These are phyloP conservation scores for Vanacampus margaritifer DNA, from an alignment of 2,113 vertebrate genomes.

Conservation along the genomic window DNA sequence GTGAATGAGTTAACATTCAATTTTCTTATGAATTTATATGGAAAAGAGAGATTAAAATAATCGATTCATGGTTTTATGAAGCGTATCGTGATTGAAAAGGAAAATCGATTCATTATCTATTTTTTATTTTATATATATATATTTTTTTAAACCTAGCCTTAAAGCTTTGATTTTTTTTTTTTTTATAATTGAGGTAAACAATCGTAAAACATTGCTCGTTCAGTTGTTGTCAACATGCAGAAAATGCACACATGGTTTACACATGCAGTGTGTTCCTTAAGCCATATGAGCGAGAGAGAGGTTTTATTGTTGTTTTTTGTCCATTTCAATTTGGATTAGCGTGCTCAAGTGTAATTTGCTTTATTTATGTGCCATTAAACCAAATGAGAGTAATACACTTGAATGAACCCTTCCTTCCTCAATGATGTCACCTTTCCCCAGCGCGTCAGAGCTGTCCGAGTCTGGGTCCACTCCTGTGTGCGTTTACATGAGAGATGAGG, in stretches of 20 bases:
- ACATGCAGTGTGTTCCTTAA: constrained; percentile 36
- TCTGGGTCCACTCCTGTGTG: constrained; percentile 68
- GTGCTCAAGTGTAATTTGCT: too few species aligned
- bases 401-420: constrained; percentile 11
- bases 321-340: too few species aligned
- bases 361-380: background rate
- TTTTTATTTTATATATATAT: too few species aligned
- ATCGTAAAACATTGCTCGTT: constrained; percentile 60
- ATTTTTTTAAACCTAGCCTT: too few species aligned
- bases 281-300: too few species aligned
- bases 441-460: constrained; percentile 38
- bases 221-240: constrained; percentile 43
- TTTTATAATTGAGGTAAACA: constrained; percentile 39
- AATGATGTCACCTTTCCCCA: constrained; percentile 24
- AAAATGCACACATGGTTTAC: constrained; percentile 47
- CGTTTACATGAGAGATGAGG: constrained; percentile 78
- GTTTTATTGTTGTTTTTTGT: constrained; percentile 27
- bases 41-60: too few species aligned
- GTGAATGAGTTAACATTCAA: too few species aligned
- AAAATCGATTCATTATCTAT: too few species aligned
- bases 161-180: too few species aligned
- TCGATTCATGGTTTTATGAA: too few species aligned
- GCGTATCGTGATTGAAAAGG: too few species aligned
- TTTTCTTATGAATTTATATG: too few species aligned
- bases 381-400: constrained; percentile 7